phyloP scores from a whole-genome alignment of 2,113 vertebrate species.

The Rostratula benghalensis region DNA sequence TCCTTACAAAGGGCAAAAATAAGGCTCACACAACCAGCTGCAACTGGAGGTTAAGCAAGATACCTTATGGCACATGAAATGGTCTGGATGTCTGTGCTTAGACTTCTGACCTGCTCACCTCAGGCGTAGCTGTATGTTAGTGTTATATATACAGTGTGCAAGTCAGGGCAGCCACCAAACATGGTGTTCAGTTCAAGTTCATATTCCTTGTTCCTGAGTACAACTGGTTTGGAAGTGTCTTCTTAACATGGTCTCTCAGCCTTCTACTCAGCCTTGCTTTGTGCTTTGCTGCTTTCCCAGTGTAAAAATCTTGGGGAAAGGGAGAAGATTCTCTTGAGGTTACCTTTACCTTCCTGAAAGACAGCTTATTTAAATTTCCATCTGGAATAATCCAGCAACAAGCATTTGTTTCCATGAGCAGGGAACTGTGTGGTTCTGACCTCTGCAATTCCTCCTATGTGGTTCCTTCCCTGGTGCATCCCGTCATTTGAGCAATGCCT shows the following conservation, averaged over 20 bases:
- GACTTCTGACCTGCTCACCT: neutral
- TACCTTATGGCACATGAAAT: neutral
- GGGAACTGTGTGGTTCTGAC: neutral
- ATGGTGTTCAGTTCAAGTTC: neutral
- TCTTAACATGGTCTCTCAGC: neutral
- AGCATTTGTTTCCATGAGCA: neutral
- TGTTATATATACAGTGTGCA: neutral
- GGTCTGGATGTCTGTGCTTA: neutral
- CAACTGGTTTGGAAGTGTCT: neutral
- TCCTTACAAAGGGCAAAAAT: neutral
- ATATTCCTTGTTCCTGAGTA: neutral
- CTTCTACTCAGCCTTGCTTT: neutral
- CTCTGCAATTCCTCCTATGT: neutral
- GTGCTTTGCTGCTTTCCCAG: neutral
- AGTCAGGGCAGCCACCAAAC: neutral
- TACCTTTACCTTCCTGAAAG: neutral
- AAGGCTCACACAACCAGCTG: neutral
- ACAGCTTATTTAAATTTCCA: neutral
- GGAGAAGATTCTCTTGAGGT: neutral
- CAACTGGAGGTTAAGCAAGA: neutral
- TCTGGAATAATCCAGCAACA: neutral
- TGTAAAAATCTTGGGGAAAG: neutral
- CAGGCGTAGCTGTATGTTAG: neutral
- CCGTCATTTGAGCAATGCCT: neutral
- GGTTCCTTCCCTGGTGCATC: neutral